Evolutionary conservation across 2,113 vertebrate species (phyloP).

Genomic region (Clarias batrachus): DNA sequence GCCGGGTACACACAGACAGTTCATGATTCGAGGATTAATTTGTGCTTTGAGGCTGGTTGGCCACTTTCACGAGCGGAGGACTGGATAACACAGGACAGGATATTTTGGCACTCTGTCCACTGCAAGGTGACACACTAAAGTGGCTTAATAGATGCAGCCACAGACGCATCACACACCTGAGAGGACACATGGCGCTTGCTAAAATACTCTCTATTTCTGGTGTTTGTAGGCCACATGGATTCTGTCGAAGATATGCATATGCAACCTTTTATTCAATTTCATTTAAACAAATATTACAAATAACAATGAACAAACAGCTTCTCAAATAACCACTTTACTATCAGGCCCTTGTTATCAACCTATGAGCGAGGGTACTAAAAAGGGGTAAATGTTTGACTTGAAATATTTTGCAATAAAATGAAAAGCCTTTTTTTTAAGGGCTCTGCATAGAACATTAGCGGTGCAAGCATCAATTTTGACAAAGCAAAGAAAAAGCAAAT

Average conservation of each 20-base stretch:
- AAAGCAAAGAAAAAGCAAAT: neutral
- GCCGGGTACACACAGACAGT: neutral
- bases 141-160: slow-evolving; percentile 19
- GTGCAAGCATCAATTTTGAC: neutral
- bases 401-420: neutral
- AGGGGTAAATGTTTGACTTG: neutral
- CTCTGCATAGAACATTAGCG: neutral
- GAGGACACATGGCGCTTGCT: neutral
- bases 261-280: neutral
- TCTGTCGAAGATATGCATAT: neutral
- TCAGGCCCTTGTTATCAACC: neutral
- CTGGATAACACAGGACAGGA: neutral
- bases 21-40: slow-evolving; percentile 5
- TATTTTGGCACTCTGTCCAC: neutral
- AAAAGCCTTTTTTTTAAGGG: neutral
- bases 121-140: slow-evolving; percentile 6
- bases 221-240: neutral
- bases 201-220: neutral
- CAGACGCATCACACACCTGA: neutral
- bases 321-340: neutral
- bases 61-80: neutral
- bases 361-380: neutral
- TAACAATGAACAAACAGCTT: neutral
- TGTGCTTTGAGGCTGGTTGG: neutral
- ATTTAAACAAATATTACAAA: neutral